Conservation (phyloP, 2,797 vertebrate species). For the Etheostoma nigrum region DNA sequence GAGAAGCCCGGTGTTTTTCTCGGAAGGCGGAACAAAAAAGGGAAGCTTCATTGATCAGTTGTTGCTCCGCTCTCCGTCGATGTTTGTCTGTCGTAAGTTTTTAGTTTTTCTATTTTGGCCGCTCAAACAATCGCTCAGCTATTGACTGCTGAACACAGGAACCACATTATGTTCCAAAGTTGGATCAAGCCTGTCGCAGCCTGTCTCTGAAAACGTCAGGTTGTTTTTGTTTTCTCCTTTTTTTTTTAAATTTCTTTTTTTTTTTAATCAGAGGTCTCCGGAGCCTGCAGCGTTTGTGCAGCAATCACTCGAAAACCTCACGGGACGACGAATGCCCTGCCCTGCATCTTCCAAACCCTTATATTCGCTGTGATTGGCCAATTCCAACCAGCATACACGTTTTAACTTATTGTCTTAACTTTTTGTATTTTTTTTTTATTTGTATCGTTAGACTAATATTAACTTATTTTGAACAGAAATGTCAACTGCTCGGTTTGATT, state of each 20-base stretch:
- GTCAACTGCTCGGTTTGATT: slow-evolving; percentile 96
- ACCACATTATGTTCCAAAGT: slow-evolving; percentile 79
- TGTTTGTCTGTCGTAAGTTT: slow-evolving; percentile 37
- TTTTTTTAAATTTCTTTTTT: not conserved
- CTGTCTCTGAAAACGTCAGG: slow-evolving; percentile 77
- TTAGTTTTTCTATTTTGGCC: slow-evolving; percentile 17
- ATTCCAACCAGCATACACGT: slow-evolving; percentile 18
- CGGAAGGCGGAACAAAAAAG: slow-evolving; percentile 85
- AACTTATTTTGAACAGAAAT: slow-evolving; percentile 81
- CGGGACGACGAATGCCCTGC: slow-evolving; percentile 61
- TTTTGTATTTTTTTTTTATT: not conserved
- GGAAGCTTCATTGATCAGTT: slow-evolving; percentile 82
- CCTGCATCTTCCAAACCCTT: slow-evolving; percentile 56
- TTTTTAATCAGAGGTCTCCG: slow-evolving; percentile 11
- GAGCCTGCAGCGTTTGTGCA: slow-evolving; percentile 52
- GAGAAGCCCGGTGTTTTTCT: slow-evolving; percentile 69
- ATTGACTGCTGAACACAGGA: slow-evolving; percentile 44
- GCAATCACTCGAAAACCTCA: slow-evolving; percentile 37
- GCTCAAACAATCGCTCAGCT: slow-evolving; percentile 22
- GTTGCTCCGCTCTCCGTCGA: slow-evolving; percentile 52
- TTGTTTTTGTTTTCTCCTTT: slow-evolving; percentile 44
- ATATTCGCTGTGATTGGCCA: slow-evolving; percentile 47
- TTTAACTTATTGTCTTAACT: slow-evolving; percentile 67
- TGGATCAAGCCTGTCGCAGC: slow-evolving; percentile 70
- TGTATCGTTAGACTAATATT: slow-evolving; percentile 24